A percentile compares a stretch with the other conserved stretches of the same genome.
phyloP scores from a whole-genome alignment of 2,888 invertebrate species.

The Adelphocoris suturalis region DNA sequence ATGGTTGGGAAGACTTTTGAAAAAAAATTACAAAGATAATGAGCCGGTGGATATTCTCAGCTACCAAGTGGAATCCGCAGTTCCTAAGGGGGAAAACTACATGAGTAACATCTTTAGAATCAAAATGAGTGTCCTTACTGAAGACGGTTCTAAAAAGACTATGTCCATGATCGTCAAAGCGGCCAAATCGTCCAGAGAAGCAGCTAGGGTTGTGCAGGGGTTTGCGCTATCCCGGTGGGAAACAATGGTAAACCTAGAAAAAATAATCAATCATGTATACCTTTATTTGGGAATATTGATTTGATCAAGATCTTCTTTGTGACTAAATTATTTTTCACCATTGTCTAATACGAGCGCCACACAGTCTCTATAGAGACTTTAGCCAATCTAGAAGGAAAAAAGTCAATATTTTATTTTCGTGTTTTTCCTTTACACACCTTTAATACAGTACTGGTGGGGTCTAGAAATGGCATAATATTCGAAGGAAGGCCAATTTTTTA shows the following conservation, averaged over 20 bases:
- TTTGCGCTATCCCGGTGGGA: not conserved
- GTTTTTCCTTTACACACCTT: too few relatives aligned
- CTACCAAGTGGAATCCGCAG: conserved; percentile 39
- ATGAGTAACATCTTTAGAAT: conserved; percentile 59
- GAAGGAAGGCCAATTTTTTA: too few relatives aligned
- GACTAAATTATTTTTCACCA: too few relatives aligned
- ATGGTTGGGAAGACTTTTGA: conserved; percentile 50
- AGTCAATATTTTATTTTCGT: too few relatives aligned
- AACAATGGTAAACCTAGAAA: not conserved
- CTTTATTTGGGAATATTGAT: too few relatives aligned
- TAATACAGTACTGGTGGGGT: too few relatives aligned
- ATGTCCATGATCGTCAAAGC: conserved; percentile 51
- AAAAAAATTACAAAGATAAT: not conserved
- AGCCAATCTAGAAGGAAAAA: too few relatives aligned
- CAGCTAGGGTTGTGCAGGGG: not conserved
- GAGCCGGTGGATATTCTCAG: conserved; percentile 43
- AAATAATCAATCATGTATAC: too few relatives aligned
- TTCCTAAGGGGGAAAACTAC: conserved; percentile 70
- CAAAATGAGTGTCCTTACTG: conserved; percentile 55
- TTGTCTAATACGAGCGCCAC: too few relatives aligned
- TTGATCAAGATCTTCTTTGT: too few relatives aligned
- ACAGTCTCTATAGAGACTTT: too few relatives aligned
- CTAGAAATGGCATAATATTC: too few relatives aligned
- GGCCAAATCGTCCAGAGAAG: not conserved
- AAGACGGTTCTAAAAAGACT: conserved; percentile 45